A percentile compares a stretch with the other conserved stretches of the same genome.
These are phyloP conservation scores for Diorhabda sublineata DNA, from an alignment of 1,140 invertebrate genomes.

Conservation along the genomic window DNA sequence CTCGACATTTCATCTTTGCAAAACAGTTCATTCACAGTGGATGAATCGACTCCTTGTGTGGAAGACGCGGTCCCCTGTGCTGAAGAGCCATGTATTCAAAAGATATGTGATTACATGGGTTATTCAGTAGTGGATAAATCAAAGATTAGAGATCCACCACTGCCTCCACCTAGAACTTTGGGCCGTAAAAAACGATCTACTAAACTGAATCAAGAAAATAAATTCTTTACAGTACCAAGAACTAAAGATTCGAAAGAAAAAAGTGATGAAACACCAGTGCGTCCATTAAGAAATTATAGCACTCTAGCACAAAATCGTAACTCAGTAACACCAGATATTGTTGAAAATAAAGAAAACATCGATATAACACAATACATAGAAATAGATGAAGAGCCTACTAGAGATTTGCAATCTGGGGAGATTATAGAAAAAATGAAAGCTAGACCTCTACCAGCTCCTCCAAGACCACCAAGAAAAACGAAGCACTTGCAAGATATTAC, in stretches of 20 bases:
- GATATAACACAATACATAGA: slow-evolving; percentile 58
- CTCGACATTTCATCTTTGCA: slow-evolving; percentile 53
- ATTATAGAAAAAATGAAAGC: slow-evolving; percentile 75
- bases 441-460: slow-evolving; percentile 75
- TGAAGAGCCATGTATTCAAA: slow-evolving; percentile 40
- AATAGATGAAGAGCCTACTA: slow-evolving; percentile 56
- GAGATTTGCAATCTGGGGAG: slow-evolving; percentile 63
- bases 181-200: slow-evolving; percentile 52
- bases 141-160: slow-evolving; percentile 52
- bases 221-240: slow-evolving; percentile 56
- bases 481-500: slow-evolving; percentile 45
- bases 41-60: neutral
- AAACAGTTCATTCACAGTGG: neutral
- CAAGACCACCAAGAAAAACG: slow-evolving; percentile 64
- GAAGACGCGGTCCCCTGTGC: slow-evolving; percentile 31
- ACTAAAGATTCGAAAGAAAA: slow-evolving; percentile 14
- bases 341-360: slow-evolving; percentile 49
- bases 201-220: slow-evolving; percentile 27
- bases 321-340: slow-evolving; percentile 11
- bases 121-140: slow-evolving; percentile 66
- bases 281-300: slow-evolving; percentile 63
- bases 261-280: slow-evolving; percentile 42
- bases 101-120: slow-evolving; percentile 53
- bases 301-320: slow-evolving; percentile 57
- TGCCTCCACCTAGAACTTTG: slow-evolving; percentile 50